Evolutionary conservation across 2,113 vertebrate genomes (phyloP).

Genomic region (Ptilorrhoa leucosticta): DNA sequence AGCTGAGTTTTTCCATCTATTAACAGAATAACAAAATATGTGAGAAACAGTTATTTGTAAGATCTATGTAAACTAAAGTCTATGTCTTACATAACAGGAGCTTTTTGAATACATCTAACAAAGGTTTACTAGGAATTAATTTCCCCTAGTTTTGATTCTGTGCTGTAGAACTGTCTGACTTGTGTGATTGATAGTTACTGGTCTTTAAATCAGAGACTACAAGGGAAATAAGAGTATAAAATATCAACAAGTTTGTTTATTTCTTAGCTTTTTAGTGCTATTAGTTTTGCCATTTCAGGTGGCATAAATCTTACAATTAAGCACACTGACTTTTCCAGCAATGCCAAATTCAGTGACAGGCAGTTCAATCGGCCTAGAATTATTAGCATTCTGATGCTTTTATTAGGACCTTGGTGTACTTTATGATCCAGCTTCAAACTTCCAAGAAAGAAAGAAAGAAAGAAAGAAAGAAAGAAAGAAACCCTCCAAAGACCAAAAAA

Average conservation of each 20-base stretch:
- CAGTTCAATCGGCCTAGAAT: background rate
- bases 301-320: slow-evolving; percentile 14
- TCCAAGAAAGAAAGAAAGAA: background rate
- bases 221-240: background rate
- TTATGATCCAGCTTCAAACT: background rate
- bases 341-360: background rate
- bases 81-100: background rate
- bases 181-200: background rate
- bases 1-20: background rate
- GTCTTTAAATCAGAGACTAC: background rate
- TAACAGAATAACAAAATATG: background rate
- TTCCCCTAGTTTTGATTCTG: background rate
- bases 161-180: background rate
- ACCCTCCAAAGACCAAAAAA: too few relatives aligned
- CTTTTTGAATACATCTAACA: background rate
- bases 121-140: background rate
- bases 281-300: background rate
- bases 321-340: background rate
- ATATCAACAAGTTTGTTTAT: background rate
- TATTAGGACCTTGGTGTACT: background rate
- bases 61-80: background rate
- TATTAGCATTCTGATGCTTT: background rate
- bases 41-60: background rate
- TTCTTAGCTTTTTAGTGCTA: background rate
- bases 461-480: background rate